These are phyloP conservation scores for Stigmatopora nigra DNA, from an alignment of 2,113 vertebrate species.

Conservation along the genomic window DNA sequence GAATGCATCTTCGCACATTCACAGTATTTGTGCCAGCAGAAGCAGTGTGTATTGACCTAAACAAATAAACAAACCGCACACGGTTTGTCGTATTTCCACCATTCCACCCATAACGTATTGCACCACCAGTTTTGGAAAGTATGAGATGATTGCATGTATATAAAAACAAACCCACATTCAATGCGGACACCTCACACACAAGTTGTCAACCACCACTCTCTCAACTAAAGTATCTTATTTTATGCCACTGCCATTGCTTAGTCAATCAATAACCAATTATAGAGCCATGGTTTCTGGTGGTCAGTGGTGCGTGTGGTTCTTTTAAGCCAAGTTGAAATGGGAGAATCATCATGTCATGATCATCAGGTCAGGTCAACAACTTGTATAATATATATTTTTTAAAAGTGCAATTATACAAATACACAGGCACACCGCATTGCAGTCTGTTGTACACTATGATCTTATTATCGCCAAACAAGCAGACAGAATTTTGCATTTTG, in stretches of 20 bases:
- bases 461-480: slow-evolving; percentile 1
- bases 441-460: slow-evolving; percentile 12
- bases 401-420: not conserved
- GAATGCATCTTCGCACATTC: slow-evolving; percentile 3
- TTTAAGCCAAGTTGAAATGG: slow-evolving; percentile 38
- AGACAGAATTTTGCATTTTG: slow-evolving; percentile 7
- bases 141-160: slow-evolving; percentile 49
- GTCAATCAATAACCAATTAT: slow-evolving; percentile 73
- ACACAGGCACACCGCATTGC: not conserved
- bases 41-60: slow-evolving; percentile 28
- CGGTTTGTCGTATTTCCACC: too few species aligned
- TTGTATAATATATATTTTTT: slow-evolving; percentile 1
- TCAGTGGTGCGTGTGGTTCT: slow-evolving; percentile 20
- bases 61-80: slow-evolving; percentile 53
- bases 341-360: not conserved
- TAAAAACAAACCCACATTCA: slow-evolving; percentile 33
- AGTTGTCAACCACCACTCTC: slow-evolving; percentile 19
- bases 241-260: slow-evolving; percentile 39
- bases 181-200: slow-evolving; percentile 16
- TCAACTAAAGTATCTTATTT: slow-evolving; percentile 55
- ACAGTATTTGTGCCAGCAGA: slow-evolving; percentile 15
- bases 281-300: slow-evolving; percentile 38
- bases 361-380: slow-evolving; percentile 16
- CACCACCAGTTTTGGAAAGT: slow-evolving; percentile 47
- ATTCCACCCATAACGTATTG: slow-evolving; percentile 31